Evolutionary conservation across 2,888 invertebrate species (phyloP).

Genomic region (Microdon myrmicae): DNA sequence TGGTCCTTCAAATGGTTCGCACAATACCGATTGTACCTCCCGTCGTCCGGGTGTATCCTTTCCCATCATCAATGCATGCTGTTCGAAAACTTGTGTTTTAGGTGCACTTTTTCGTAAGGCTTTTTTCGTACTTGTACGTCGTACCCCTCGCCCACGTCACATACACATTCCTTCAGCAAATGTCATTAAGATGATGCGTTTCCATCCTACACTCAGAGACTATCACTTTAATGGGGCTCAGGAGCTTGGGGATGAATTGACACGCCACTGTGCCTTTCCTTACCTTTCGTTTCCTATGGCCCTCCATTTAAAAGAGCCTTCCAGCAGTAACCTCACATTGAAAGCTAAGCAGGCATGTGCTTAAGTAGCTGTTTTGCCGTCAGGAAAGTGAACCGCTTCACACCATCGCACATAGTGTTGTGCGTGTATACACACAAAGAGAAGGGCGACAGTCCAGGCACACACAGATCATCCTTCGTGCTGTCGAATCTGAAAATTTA

Average conservation of each 20-base stretch:
- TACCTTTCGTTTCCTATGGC: constrained; percentile 6
- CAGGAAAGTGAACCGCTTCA: constrained; percentile 35
- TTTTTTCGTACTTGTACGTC: no score
- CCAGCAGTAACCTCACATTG: constrained; percentile 14
- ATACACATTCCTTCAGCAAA: no score
- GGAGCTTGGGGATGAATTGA: constrained; percentile 9
- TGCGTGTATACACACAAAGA: neutral
- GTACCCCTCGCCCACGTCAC: no score
- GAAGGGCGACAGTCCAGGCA: constrained; percentile 10
- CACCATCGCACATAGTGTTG: constrained; percentile 6
- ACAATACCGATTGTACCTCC: neutral
- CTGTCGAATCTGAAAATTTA: constrained; percentile 18
- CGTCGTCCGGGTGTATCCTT: neutral
- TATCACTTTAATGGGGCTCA: constrained; percentile 18
- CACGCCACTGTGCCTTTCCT: constrained; percentile 2
- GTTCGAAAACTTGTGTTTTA: no score
- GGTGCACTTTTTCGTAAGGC: no score
- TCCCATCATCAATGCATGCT: neutral
- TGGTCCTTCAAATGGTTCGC: no score
- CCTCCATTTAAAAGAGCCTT: neutral
- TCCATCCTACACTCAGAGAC: neutral
- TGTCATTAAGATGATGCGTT: constrained; percentile 19
- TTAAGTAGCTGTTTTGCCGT: constrained; percentile 51
- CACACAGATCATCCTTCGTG: constrained; percentile 21
- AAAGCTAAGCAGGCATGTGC: constrained; percentile 39